Evolutionary conservation across 2,888 invertebrate genomes (phyloP).

Genomic region (Drosophila demipolita): DNA sequence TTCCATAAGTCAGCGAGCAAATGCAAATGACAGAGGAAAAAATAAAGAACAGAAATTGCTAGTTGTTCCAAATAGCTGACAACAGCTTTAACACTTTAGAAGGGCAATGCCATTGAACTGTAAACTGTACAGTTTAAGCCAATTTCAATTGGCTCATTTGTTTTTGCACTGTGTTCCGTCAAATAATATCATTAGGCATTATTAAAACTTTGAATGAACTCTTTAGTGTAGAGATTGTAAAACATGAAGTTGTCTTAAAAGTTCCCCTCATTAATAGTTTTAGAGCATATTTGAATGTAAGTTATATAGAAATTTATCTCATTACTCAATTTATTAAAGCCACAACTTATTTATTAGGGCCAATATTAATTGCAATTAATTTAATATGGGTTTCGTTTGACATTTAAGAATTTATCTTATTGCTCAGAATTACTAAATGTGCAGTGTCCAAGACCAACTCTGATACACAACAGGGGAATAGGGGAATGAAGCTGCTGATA

Average conservation of each 20-base stretch:
- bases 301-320: not conserved
- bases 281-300: not conserved
- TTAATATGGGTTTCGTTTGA: not conserved
- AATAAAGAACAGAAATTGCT: constrained; percentile 20
- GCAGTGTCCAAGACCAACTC: not conserved
- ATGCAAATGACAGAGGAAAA: constrained; percentile 36
- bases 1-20: constrained; percentile 66
- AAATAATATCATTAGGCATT: not conserved
- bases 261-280: not conserved
- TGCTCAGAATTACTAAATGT: not conserved
- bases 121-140: constrained; percentile 6
- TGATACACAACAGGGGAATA: not conserved
- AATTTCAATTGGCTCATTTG: not conserved
- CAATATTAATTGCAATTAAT: not conserved
- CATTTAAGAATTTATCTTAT: not conserved
- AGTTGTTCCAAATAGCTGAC: constrained; percentile 37
- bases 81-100: constrained; percentile 17
- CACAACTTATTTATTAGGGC: no score
- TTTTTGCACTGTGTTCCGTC: not conserved
- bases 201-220: not conserved
- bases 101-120: constrained; percentile 25
- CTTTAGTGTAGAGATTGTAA: not conserved
- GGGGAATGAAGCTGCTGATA: not conserved
- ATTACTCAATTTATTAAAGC: not conserved
- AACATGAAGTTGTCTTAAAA: not conserved